Conservation (phyloP, 2,888 invertebrate species). For the Mesoligia furuncula region DNA sequence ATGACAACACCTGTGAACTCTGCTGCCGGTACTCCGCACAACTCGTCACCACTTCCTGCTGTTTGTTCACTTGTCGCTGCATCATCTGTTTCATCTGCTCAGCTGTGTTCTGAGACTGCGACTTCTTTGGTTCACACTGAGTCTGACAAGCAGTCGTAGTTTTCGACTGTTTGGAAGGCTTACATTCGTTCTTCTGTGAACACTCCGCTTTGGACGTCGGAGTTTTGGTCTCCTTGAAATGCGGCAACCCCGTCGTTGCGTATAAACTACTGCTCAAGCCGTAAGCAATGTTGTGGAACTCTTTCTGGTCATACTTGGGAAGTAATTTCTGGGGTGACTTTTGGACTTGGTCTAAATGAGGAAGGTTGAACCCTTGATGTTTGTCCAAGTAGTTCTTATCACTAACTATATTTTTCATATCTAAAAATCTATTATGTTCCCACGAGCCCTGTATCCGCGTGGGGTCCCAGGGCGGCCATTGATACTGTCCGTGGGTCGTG, state of each 20-base stretch:
- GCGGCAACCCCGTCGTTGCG: slow-evolving; percentile 82
- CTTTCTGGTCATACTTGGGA: slow-evolving; percentile 88
- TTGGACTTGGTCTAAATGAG: slow-evolving; percentile 90
- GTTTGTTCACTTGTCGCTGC: slow-evolving; percentile 83
- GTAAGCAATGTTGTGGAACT: slow-evolving; percentile 87
- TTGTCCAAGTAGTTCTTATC: slow-evolving; percentile 91
- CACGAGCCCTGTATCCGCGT: slow-evolving; percentile 87
- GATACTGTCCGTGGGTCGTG: slow-evolving; percentile 91
- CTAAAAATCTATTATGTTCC: slow-evolving; percentile 88
- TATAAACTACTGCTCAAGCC: slow-evolving; percentile 84
- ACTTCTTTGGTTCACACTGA: slow-evolving; percentile 85
- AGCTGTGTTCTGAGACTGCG: slow-evolving; percentile 76
- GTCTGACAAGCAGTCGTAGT: slow-evolving; percentile 87
- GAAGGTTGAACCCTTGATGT: slow-evolving; percentile 90
- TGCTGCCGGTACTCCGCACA: slow-evolving; percentile 85
- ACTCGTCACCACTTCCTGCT: slow-evolving; percentile 81
- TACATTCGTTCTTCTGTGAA: slow-evolving; percentile 85
- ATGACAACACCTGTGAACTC: slow-evolving; percentile 81
- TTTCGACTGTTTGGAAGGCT: slow-evolving; percentile 85
- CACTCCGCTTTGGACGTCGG: slow-evolving; percentile 84
- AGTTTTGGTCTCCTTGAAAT: slow-evolving; percentile 86
- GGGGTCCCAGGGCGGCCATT: slow-evolving; percentile 92
- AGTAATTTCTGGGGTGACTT: slow-evolving; percentile 91
- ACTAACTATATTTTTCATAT: slow-evolving; percentile 87
- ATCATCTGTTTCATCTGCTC: slow-evolving; percentile 87